Conservation (phyloP, 2,888 invertebrate genomes). For the Sipha maydis region DNA sequence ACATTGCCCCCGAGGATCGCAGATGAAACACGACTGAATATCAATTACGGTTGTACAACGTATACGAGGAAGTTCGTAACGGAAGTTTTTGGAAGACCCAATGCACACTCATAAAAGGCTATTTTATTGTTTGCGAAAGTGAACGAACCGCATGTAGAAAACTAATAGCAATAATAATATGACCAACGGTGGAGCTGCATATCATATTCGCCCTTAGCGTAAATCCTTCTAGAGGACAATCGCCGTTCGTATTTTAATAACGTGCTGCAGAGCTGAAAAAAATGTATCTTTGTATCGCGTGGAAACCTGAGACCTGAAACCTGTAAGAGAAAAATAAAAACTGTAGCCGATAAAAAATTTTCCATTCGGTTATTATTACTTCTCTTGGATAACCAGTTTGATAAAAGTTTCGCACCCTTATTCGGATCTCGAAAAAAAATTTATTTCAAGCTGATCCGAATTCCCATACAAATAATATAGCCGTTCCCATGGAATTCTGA, state of each 20-base stretch:
- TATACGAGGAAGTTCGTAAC: slow-evolving; percentile 5
- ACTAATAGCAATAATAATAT: background rate
- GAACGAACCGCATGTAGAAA: background rate
- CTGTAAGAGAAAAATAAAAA: slow-evolving; percentile 8
- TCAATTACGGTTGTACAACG: background rate
- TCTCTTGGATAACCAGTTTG: background rate
- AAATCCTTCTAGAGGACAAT: background rate
- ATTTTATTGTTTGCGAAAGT: background rate
- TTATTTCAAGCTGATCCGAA: background rate
- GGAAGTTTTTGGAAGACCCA: slow-evolving; percentile 10
- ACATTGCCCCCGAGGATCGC: background rate
- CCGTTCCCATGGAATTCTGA: slow-evolving; percentile 55
- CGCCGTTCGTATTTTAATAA: slow-evolving; percentile 22
- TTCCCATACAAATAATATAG: background rate
- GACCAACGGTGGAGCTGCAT: background rate
- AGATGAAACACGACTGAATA: background rate
- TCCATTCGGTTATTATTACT: background rate
- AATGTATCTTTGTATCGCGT: background rate
- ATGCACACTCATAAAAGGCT: background rate
- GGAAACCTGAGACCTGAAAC: slow-evolving; percentile 35
- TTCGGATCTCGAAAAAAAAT: slow-evolving; percentile 17
- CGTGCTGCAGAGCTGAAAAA: slow-evolving; percentile 19
- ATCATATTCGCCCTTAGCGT: background rate
- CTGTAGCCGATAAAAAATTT: background rate
- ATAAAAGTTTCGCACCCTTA: slow-evolving; percentile 37